Evolutionary conservation across 2,113 vertebrate genomes (phyloP).

Genomic region (Charadrius vociferus): DNA sequence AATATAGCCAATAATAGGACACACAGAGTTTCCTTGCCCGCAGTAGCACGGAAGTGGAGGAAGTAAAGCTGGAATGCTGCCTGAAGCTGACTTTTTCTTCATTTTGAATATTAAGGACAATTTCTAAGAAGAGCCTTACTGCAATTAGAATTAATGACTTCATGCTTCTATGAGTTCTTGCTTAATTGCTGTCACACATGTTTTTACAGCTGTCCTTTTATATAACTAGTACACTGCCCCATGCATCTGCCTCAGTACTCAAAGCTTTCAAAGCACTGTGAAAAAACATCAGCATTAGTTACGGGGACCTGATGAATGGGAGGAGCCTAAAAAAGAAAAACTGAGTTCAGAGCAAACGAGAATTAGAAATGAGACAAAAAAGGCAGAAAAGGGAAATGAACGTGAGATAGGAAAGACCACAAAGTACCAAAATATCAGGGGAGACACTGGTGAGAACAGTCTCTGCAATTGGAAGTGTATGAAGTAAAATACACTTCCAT

Average conservation of each 20-base stretch:
- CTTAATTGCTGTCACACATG: constrained; percentile 45
- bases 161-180: constrained; percentile 34
- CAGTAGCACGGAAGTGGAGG: background rate
- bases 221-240: constrained; percentile 10
- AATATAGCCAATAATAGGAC: background rate
- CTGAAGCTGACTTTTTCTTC: background rate
- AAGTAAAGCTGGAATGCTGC: background rate
- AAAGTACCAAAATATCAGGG: background rate
- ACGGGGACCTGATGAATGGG: background rate
- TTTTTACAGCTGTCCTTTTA: constrained; percentile 73
- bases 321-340: background rate
- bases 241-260: constrained; percentile 10
- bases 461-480: background rate
- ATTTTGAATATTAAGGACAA: constrained; percentile 10
- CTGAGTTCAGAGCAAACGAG: background rate
- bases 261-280: background rate
- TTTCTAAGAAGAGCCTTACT: constrained; percentile 42
- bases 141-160: constrained; percentile 41
- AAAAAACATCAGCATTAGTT: constrained; percentile 21
- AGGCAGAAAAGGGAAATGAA: background rate
- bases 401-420: background rate
- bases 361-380: background rate
- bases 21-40: background rate
- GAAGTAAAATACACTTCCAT: background rate
- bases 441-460: background rate